phyloP scores from a whole-genome alignment of 1,140 invertebrate species.

The Pseudomyrmex flavicornis region DNA sequence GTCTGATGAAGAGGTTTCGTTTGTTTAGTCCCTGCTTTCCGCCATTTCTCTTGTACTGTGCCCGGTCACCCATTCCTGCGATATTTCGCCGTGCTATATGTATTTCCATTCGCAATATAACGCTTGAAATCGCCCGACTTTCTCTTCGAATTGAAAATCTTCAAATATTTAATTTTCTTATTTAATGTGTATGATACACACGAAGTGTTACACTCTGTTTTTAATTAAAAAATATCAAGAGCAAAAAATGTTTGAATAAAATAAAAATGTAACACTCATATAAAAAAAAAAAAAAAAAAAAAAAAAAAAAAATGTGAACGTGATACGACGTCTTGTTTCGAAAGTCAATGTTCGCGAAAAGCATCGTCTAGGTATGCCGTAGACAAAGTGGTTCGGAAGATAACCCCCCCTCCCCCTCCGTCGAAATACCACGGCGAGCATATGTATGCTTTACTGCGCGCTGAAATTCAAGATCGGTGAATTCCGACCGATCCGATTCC shows the following conservation, averaged over 20 bases:
- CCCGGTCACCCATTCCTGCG: conserved; percentile 18
- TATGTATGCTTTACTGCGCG: conserved; percentile 16
- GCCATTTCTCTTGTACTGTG: not conserved
- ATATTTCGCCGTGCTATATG: not conserved
- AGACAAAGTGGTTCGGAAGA: not conserved
- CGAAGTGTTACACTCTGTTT: too few relatives aligned
- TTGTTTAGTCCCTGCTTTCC: conserved; percentile 76
- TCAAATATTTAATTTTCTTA: not conserved
- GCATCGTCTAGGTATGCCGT: not conserved
- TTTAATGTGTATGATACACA: not conserved
- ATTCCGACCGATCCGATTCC: conserved; percentile 47
- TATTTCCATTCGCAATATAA: conserved; percentile 42
- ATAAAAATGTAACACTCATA: too few relatives aligned
- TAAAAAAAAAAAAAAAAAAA: too few relatives aligned
- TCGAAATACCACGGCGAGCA: conserved; percentile 13
- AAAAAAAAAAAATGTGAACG: not conserved
- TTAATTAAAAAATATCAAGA: too few relatives aligned
- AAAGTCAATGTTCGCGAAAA: not conserved
- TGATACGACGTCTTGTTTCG: not conserved
- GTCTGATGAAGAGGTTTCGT: conserved; percentile 80
- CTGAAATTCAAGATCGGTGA: conserved; percentile 34
- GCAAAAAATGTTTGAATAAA: too few relatives aligned
- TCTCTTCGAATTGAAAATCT: conserved; percentile 6
- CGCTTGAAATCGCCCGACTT: not conserved
- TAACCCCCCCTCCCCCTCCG: not conserved